These are phyloP conservation scores for Prionchulus punctatus DNA, from an alignment of 2,888 invertebrate species.

Conservation along the genomic window DNA sequence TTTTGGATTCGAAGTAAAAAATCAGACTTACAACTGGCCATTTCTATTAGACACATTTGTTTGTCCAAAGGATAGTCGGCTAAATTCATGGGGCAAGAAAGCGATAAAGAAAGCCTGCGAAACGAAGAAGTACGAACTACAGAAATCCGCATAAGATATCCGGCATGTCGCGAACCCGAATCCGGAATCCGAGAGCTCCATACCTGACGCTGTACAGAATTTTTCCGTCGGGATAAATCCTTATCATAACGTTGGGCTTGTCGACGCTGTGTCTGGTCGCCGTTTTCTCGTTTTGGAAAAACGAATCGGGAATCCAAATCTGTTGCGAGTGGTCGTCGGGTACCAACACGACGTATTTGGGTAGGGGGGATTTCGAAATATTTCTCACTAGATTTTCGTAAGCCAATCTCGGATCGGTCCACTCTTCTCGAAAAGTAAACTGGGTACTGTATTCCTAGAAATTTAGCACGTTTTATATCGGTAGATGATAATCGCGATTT, in stretches of 20 bases:
- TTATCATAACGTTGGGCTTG: slow-evolving; percentile 62
- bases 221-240: slow-evolving; percentile 83
- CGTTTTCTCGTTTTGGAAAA: slow-evolving; percentile 16
- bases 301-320: slow-evolving; percentile 22
- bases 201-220: slow-evolving; percentile 44
- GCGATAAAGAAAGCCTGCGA: slow-evolving; percentile 17
- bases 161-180: too few species aligned
- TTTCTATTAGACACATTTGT: slow-evolving; percentile 78
- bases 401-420: slow-evolving; percentile 13
- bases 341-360: slow-evolving; percentile 12
- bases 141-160: too few species aligned
- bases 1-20: too few species aligned
- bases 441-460: slow-evolving; percentile 16
- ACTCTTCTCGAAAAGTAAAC: slow-evolving; percentile 15
- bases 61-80: slow-evolving; percentile 47
- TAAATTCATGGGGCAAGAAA: slow-evolving; percentile 23
- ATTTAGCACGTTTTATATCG: too few species aligned
- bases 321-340: slow-evolving; percentile 11
- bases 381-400: slow-evolving; percentile 13
- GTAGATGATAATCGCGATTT: too few species aligned
- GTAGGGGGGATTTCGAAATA: slow-evolving; percentile 7
- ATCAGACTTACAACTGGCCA: slow-evolving; percentile 62
- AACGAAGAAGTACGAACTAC: too few species aligned
- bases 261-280: slow-evolving; percentile 21
- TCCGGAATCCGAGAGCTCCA: too few species aligned